Percentiles rank a stretch among this genome's conserved stretches.
Evolutionary conservation across 1,140 invertebrate genomes (phyloP).

Genomic region (Aphaenogaster floridana): DNA sequence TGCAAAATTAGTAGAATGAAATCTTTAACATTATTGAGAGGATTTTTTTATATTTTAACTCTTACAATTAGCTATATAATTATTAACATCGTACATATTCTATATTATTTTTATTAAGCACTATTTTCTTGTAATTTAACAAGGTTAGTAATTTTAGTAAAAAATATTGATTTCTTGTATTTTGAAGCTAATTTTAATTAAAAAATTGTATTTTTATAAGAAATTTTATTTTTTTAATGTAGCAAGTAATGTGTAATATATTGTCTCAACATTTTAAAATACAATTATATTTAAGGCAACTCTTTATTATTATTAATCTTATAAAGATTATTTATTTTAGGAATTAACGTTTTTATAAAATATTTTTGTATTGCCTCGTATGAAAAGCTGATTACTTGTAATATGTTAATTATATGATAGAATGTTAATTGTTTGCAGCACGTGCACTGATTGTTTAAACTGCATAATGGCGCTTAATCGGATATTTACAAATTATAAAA

Average conservation of each 20-base stretch:
- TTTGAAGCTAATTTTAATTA: background rate
- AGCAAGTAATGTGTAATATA: background rate
- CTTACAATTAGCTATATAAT: background rate
- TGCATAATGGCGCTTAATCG: conserved; percentile 34
- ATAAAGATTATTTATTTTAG: conserved; percentile 25
- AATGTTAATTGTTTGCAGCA: conserved; percentile 62
- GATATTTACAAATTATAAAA: background rate
- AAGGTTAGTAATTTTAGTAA: background rate
- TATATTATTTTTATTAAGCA: conserved; percentile 14
- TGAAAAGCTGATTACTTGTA: background rate
- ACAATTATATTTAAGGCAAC: conserved; percentile 8
- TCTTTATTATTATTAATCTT: conserved; percentile 1
- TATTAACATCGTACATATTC: background rate
- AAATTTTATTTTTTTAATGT: background rate
- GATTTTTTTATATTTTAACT: background rate
- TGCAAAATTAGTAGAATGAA: background rate
- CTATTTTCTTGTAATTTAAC: background rate
- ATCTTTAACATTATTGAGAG: background rate
- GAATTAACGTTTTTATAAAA: background rate
- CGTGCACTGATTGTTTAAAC: conserved; percentile 54
- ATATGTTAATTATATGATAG: background rate
- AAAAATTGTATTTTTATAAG: background rate
- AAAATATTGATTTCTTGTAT: background rate
- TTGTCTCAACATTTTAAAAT: background rate
- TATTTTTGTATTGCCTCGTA: background rate